These are phyloP conservation scores for Thamnaconus septentrionalis DNA, from an alignment of 2,113 vertebrate species.

Conservation along the genomic window DNA sequence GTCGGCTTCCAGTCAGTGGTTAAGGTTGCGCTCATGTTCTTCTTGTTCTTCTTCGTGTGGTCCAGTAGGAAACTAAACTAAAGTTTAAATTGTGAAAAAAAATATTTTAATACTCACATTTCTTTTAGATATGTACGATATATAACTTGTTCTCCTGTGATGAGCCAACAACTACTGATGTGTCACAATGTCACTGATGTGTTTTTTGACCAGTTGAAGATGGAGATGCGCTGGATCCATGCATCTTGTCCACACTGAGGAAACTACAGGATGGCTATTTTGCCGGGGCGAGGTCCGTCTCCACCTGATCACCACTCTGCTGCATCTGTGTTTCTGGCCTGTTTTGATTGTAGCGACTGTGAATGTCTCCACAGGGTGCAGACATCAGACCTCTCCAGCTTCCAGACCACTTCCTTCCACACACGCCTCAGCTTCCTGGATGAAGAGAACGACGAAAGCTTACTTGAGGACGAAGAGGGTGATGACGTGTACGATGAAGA, in stretches of 20 bases:
- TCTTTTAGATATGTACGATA: too few relatives aligned
- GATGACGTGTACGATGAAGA: conserved; percentile 79
- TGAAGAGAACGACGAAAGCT: conserved; percentile 81
- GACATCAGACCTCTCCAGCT: conserved; percentile 86
- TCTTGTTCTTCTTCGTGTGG: too few relatives aligned
- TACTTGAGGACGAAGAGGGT: conserved; percentile 80
- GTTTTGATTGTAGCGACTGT: neutral
- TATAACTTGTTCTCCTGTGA: too few relatives aligned
- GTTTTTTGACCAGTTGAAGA: conserved; percentile 81
- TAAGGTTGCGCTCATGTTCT: too few relatives aligned
- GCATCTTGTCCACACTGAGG: conserved; percentile 88
- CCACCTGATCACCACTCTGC: neutral
- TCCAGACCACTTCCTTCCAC: conserved; percentile 94
- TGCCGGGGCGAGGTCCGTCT: conserved; percentile 89
- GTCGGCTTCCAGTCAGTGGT: too few relatives aligned
- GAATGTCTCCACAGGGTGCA: conserved; percentile 82
- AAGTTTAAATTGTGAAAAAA: too few relatives aligned
- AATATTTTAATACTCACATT: too few relatives aligned
- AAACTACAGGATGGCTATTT: conserved; percentile 98
- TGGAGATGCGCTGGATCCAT: conserved; percentile 87
- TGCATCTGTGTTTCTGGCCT: neutral
- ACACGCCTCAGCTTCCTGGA: conserved; percentile 94
- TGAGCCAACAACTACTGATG: too few relatives aligned
- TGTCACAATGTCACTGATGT: neutral
- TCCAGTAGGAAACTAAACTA: too few relatives aligned